Evolutionary conservation across 2,113 vertebrate species (phyloP), one percentile per base, ranked within the genome.

Genomic region (Etia nguti): DNA sequence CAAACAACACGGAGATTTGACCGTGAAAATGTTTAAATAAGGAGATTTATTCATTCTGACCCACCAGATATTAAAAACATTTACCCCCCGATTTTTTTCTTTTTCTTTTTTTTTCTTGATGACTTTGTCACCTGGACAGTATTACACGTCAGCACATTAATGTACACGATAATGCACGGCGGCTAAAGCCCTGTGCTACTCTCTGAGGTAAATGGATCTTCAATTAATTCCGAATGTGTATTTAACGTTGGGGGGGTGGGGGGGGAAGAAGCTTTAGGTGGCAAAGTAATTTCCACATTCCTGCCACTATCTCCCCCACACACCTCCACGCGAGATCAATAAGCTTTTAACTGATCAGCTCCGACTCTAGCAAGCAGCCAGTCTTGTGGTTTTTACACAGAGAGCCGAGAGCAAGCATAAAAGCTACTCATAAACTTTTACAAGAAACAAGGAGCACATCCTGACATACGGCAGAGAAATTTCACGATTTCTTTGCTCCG

Each of bases 311-410:
- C 85, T 68, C 80, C 52, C 80, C 68, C 56, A 9, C 70, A 11
- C 3, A 3, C 38, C 88, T 91, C 60, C 9, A 9, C 73, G 41
- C 52, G 50, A 48, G 90, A 94, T 94, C 94, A 86, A 93, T 95
- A 89, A 60, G 88, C 88, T 93, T 94, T 93, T 92, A 94, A 94
- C 92, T 94, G 91, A 94, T 95, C 91, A 84, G 79, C 68, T 83
- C 82, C 68, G 83, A 90, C 87, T 94, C 81, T 59, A 34, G 82
- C 50, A 8, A 68, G 56, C 59, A 82, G 24, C 65, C n/a, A 5
- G 48, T 34, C 12, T 46, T 20, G 26, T 75, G 68, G 38, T 85
- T 88, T 70, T 79, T 50, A 80, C 41, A 38, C 43, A 31, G n/a
- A 50, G 43, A 82, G 38, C 12, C 5, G 12, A 43, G 26, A 18